phyloP scores from a whole-genome alignment of 2,888 invertebrate genomes.

The Ophion obscuratus region DNA sequence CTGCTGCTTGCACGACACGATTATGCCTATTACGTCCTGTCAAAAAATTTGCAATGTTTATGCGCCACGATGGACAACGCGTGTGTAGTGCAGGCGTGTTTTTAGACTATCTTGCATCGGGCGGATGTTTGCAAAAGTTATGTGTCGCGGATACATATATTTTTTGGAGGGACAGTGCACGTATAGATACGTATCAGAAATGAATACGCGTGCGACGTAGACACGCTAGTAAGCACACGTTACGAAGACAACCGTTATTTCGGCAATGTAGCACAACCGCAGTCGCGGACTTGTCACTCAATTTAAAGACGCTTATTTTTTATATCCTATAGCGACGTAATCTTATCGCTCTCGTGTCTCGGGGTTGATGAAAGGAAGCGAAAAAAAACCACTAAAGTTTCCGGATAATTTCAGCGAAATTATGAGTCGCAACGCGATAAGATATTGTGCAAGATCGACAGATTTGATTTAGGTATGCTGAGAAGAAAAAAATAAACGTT shows the following conservation, averaged over 20 bases:
- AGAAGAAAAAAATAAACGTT: background rate
- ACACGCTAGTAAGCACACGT: no score
- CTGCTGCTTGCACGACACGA: background rate
- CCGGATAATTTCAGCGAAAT: constrained; percentile 17
- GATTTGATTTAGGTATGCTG: constrained; percentile 23
- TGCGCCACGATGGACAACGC: no score
- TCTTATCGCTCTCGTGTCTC: constrained; percentile 21
- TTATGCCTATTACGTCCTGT: background rate
- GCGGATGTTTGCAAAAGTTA: no score
- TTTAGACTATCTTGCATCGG: no score
- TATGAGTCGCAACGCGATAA: constrained; percentile 26
- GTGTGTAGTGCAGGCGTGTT: no score
- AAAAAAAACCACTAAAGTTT: background rate
- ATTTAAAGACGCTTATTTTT: background rate
- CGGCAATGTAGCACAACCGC: background rate
- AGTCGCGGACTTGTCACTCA: background rate
- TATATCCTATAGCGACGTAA: constrained; percentile 13
- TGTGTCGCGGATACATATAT: no score
- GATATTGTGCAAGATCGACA: constrained; percentile 23
- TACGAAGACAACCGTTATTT: background rate
- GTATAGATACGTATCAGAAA: no score
- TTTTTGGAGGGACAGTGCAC: no score
- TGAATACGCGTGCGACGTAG: no score
- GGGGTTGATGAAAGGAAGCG: background rate
- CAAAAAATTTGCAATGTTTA: background rate